phyloP scores from a whole-genome alignment of 2,113 vertebrate genomes.

The Phylloscopus whistleri region DNA sequence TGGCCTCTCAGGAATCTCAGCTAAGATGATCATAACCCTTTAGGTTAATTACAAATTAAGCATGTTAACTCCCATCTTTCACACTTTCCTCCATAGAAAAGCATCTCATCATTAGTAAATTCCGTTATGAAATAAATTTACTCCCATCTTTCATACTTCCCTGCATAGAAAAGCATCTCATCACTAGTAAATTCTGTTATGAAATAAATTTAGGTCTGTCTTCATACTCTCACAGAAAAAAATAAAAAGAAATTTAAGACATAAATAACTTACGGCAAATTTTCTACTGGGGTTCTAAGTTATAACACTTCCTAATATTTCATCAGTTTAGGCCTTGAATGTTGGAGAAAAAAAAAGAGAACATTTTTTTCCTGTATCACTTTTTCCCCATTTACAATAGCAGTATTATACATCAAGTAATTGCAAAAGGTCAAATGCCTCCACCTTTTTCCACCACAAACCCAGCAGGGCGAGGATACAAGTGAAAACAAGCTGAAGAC shows the following conservation, averaged over 20 bases:
- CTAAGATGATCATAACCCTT: neutral
- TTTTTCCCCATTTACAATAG: neutral
- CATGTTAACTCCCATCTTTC: neutral
- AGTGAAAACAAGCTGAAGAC: neutral
- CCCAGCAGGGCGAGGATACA: neutral
- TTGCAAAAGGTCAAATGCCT: neutral
- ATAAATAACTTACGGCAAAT: neutral
- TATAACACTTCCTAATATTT: neutral
- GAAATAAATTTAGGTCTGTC: neutral
- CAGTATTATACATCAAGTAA: neutral
- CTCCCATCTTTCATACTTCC: neutral
- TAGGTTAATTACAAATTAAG: slow-evolving; percentile 40
- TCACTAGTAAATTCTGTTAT: neutral
- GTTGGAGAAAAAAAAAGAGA: neutral
- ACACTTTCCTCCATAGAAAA: neutral
- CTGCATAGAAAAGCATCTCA: neutral
- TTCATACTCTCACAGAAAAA: neutral
- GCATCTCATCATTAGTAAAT: neutral
- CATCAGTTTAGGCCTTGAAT: neutral
- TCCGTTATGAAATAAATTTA: neutral
- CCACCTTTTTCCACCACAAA: neutral
- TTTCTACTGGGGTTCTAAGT: neutral
- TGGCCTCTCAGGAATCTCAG: neutral
- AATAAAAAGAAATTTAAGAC: neutral
- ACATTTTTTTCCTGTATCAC: neutral